A percentile compares a stretch with the other conserved stretches of the same genome.
phyloP scores from a whole-genome alignment of 2,888 invertebrate genomes.

The Erpobdella octoculata region DNA sequence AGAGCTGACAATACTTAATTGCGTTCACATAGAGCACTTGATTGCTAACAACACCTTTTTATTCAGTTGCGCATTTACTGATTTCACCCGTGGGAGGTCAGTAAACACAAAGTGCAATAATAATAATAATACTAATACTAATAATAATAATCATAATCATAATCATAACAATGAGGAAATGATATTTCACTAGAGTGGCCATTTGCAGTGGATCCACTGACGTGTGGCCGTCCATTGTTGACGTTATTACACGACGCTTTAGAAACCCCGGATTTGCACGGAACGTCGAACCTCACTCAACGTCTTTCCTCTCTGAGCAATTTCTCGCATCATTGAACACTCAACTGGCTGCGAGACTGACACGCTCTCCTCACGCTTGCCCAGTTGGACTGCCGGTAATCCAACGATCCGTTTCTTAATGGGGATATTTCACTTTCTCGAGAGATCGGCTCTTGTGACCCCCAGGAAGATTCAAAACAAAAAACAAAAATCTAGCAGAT shows the following conservation, averaged over 20 bases:
- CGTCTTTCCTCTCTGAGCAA: neutral
- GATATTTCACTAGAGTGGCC: neutral
- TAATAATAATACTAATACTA: neutral
- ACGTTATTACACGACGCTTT: neutral
- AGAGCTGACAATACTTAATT: no score
- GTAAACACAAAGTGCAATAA: neutral
- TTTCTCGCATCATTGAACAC: slow-evolving; percentile 13
- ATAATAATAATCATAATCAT: neutral
- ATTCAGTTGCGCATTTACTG: no score
- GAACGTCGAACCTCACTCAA: neutral
- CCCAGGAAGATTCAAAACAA: no score
- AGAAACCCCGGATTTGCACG: neutral
- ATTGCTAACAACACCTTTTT: no score
- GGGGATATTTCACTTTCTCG: no score
- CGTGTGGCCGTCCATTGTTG: neutral
- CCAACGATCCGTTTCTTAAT: no score
- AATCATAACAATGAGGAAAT: neutral
- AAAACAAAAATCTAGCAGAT: no score
- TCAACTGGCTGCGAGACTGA: slow-evolving; percentile 2
- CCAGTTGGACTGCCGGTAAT: neutral
- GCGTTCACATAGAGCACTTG: no score
- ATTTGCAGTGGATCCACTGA: no score
- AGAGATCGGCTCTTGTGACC: no score
- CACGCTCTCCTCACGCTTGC: slow-evolving; percentile 4
- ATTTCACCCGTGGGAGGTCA: no score